Conservation (phyloP, 2,797 vertebrate genomes). For the Melopsittacus undulatus region DNA sequence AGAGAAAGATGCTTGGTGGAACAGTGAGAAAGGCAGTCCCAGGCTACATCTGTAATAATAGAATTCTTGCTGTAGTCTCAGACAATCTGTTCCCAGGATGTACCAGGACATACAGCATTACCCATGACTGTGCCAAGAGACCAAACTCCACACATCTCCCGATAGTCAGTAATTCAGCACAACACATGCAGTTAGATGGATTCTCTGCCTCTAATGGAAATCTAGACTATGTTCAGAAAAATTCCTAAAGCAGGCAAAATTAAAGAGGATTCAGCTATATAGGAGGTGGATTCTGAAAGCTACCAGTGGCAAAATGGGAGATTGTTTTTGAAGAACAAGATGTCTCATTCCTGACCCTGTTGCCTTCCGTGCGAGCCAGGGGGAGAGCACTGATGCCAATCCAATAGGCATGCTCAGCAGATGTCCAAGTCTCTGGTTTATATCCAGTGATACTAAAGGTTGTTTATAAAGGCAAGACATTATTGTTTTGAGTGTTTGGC, state of each 20-base stretch:
- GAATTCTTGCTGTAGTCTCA: not conserved
- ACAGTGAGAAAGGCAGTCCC: not conserved
- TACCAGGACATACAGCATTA: not conserved
- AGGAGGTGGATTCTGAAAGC: slow-evolving; percentile 10
- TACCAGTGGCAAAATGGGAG: slow-evolving; percentile 36
- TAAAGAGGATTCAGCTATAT: not conserved
- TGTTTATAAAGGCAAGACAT: slow-evolving; percentile 66
- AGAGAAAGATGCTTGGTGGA: slow-evolving; percentile 1
- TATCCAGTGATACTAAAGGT: slow-evolving; percentile 48
- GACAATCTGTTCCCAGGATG: slow-evolving; percentile 2
- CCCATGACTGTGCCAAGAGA: not conserved
- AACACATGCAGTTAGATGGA: accelerated
- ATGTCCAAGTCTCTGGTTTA: slow-evolving; percentile 45
- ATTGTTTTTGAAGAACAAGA: slow-evolving; percentile 54
- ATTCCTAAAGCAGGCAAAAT: not conserved
- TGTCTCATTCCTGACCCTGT: slow-evolving; percentile 58
- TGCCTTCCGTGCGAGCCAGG: slow-evolving; percentile 2
- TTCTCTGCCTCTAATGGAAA: not conserved
- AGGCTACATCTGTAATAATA: slow-evolving; percentile 4
- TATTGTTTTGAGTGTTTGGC: slow-evolving; percentile 50
- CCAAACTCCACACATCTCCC: not conserved
- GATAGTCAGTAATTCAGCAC: not conserved
- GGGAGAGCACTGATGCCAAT: slow-evolving; percentile 35
- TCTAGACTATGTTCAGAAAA: not conserved
- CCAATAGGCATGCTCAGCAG: slow-evolving; percentile 25